phyloP scores from a whole-genome alignment of 92 coral and sea anemone species.

The Micromussa lordhowensis region DNA sequence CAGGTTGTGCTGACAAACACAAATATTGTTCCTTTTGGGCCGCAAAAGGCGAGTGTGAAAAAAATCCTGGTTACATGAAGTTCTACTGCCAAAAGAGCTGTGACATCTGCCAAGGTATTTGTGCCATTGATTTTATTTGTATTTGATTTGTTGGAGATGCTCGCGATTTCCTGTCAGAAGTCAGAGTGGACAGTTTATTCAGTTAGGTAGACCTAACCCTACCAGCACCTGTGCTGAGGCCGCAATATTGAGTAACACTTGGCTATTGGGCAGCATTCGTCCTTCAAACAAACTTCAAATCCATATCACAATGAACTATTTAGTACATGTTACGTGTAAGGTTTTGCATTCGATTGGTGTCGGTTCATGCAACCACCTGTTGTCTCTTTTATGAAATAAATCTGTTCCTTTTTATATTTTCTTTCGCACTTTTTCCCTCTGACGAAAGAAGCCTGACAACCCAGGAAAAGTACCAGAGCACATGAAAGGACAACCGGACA shows the following conservation, averaged over 20 bases:
- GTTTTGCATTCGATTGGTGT: too few species aligned
- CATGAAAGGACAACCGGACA: background rate
- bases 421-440: background rate
- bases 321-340: too few species aligned
- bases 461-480: background rate
- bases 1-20: background rate
- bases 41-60: background rate
- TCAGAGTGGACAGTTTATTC: too few species aligned
- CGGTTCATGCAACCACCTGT: too few species aligned
- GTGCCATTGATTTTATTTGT: background rate
- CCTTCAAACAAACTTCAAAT: too few species aligned
- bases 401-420: too few species aligned
- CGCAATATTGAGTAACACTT: too few species aligned
- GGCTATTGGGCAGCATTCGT: too few species aligned
- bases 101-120: background rate
- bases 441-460: background rate
- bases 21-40: background rate
- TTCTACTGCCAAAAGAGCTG: constrained; percentile 15
- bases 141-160: background rate
- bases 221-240: too few species aligned
- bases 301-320: too few species aligned
- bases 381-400: background rate
- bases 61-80: background rate
- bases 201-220: too few species aligned
- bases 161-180: too few species aligned